Base-by-base conservation (phyloP, 2,113 vertebrate genomes). In the Pedionomus torquatus region DNA sequence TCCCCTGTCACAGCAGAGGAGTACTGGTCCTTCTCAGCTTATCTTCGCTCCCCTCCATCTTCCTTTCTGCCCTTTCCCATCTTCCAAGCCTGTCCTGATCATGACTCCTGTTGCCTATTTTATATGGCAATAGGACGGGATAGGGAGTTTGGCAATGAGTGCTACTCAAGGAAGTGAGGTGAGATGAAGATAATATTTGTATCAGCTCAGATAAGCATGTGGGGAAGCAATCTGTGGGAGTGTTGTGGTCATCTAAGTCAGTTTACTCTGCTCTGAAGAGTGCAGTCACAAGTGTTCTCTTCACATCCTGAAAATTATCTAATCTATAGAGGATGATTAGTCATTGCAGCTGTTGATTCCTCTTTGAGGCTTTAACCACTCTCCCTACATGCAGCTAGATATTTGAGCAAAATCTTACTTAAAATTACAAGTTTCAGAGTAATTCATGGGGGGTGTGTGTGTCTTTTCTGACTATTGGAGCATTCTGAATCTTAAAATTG, bases 81-180 rank as follows among this genome's bases (percentile, higher is more conserved):
- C 55, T 87, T 30, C 33, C 51, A 35, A 7, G 7, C 12, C 31
- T 46, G 11, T 81, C 28, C 21, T n/a, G 43, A 18, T 44, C 17
- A 33, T 2, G 1, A 3, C 41, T 70, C 4, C 77, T 70, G 41
- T 23, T 61, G 31, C 28, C 14, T 63, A 0, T 9, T 69, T 61
- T n/a, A 3, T 13, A 1, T 3, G 43, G 72, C 43, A 68, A 35
- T 52, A 44, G 13, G 17, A 1, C 1, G 2, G 37, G 49, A 5
- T 39, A 21, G 46, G 44, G 18, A 93, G n/a, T 15, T 55, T 46
- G 61, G 51, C 33, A 11, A 5, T 13, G 33, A 26, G 19, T 31
- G 39, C 48, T 51, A 3, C 23, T 64, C 20, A 31, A 55, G 43
- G 48, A 26, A 30, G 11, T 63, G 57, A 28, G 26, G 39, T 0